A percentile compares a stretch with the other conserved stretches of the same genome.
These are phyloP conservation scores for Leuciscus waleckii DNA, from an alignment of 2,797 vertebrate species.

Conservation along the genomic window DNA sequence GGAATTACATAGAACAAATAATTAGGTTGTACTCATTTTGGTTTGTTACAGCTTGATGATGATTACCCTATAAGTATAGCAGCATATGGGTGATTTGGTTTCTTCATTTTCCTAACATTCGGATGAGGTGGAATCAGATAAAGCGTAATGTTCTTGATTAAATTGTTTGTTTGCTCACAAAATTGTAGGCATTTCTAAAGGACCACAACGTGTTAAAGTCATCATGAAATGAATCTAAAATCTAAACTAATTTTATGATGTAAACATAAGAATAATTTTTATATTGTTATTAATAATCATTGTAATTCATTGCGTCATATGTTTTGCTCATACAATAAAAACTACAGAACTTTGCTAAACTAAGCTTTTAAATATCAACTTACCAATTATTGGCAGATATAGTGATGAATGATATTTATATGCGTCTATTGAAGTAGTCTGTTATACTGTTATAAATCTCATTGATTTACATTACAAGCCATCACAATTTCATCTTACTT, in stretches of 20 bases:
- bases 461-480: background rate
- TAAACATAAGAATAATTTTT: background rate
- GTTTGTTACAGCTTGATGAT: background rate
- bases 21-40: background rate
- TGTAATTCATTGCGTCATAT: background rate
- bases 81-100: background rate
- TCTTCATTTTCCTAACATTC: background rate
- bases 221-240: background rate
- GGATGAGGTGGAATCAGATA: background rate
- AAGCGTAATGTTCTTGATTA: background rate
- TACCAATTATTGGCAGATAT: background rate
- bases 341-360: background rate
- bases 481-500: background rate
- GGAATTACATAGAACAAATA: conserved; percentile 7
- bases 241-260: too few relatives aligned
- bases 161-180: background rate
- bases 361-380: background rate
- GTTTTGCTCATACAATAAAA: background rate
- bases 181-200: background rate
- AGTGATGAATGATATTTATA: background rate
- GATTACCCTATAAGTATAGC: background rate
- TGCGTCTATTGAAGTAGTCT: background rate
- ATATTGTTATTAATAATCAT: background rate
- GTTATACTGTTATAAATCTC: background rate
- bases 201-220: background rate